A percentile compares a stretch with the other conserved stretches of the same genome.
Evolutionary conservation across 2,888 invertebrate species (phyloP).

Genomic region (Diarsia brunnea): DNA sequence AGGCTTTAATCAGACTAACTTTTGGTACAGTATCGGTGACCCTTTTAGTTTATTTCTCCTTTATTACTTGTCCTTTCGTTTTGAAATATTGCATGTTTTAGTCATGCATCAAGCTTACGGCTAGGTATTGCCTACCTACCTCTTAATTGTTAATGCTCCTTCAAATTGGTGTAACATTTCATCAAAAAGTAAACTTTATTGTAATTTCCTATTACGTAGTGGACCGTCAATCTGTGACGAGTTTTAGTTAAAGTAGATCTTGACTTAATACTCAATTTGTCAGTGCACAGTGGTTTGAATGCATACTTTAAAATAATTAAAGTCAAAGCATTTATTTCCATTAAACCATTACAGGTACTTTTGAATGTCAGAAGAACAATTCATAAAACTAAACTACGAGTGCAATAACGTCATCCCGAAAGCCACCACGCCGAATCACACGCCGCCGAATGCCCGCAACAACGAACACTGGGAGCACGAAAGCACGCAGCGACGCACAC

Average conservation of each 20-base stretch:
- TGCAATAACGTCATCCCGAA: too few relatives aligned
- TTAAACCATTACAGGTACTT: too few relatives aligned
- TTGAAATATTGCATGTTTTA: not conserved
- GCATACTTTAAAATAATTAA: not conserved
- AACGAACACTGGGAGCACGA: too few relatives aligned
- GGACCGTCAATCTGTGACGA: not conserved
- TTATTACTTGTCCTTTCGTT: not conserved
- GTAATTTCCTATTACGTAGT: not conserved
- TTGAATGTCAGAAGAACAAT: too few relatives aligned
- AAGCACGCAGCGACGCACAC: too few relatives aligned
- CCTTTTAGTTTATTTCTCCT: not conserved
- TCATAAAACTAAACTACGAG: too few relatives aligned
- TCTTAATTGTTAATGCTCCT: not conserved
- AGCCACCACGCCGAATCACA: too few relatives aligned
- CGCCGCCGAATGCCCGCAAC: too few relatives aligned
- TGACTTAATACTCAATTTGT: not conserved
- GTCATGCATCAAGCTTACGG: not conserved
- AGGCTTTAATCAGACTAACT: not conserved
- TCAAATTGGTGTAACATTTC: not conserved
- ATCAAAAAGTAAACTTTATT: not conserved
- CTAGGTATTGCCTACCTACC: too few relatives aligned
- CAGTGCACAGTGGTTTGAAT: not conserved
- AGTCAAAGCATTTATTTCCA: too few relatives aligned
- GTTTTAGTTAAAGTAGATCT: not conserved
- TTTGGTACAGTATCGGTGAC: not conserved